Conservation (phyloP, 2,797 vertebrate genomes). For the Gymnocypris eckloni region DNA sequence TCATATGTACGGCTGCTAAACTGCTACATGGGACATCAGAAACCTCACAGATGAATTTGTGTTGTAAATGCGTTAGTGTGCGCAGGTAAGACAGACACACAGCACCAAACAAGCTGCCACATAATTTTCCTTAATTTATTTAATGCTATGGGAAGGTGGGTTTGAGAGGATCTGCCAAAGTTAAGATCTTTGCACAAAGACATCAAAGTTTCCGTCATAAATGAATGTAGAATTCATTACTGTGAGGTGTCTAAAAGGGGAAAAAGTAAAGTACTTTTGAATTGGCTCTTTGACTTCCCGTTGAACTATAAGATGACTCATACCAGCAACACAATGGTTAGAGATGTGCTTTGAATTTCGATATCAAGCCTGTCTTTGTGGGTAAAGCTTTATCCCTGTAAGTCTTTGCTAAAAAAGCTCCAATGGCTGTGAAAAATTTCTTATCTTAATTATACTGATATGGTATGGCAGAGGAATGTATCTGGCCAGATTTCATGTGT, state of each 20-base stretch:
- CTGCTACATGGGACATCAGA: slow-evolving; percentile 88
- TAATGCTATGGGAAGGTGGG: slow-evolving; percentile 11
- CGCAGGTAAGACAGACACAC: slow-evolving; percentile 65
- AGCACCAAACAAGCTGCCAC: neutral
- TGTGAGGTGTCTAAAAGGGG: slow-evolving; percentile 38
- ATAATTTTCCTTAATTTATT: neutral
- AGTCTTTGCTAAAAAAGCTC: slow-evolving; percentile 19
- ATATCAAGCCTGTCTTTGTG: slow-evolving; percentile 40
- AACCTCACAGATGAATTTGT: slow-evolving; percentile 48
- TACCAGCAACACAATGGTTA: slow-evolving; percentile 19
- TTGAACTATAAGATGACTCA: slow-evolving; percentile 59
- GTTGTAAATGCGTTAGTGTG: slow-evolving; percentile 49
- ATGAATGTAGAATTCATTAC: slow-evolving; percentile 60
- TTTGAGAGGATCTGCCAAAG: slow-evolving; percentile 21
- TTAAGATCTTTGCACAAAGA: slow-evolving; percentile 22
- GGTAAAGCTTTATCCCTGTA: slow-evolving; percentile 25
- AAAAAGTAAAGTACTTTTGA: slow-evolving; percentile 55
- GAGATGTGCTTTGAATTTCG: slow-evolving; percentile 53
- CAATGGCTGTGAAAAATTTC: slow-evolving; percentile 26
- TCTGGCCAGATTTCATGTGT: slow-evolving; percentile 17
- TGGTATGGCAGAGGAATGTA: slow-evolving; percentile 17
- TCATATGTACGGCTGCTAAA: slow-evolving; percentile 98
- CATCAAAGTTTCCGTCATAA: neutral
- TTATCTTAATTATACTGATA: slow-evolving; percentile 38
- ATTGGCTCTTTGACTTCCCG: slow-evolving; percentile 56